Conservation (phyloP, 2,113 vertebrate genomes). For the Gallinago media region DNA sequence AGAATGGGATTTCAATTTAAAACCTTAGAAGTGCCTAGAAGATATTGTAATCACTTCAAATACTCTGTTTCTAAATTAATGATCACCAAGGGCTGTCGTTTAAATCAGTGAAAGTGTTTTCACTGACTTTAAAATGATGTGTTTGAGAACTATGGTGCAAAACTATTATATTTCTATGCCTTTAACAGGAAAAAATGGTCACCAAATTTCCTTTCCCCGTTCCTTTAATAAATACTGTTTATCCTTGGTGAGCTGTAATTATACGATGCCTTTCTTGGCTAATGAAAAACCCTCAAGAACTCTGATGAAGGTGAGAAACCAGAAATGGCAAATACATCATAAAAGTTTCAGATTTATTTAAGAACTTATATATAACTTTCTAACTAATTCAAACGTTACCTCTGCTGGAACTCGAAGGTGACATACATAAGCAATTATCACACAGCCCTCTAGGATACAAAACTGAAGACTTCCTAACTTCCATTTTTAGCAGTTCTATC, state of each 20-base stretch:
- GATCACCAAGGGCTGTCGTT: background rate
- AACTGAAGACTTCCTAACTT: slow-evolving; percentile 38
- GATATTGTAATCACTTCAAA: background rate
- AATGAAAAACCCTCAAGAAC: background rate
- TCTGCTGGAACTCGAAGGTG: slow-evolving; percentile 50
- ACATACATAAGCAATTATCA: slow-evolving; percentile 59
- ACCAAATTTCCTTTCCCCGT: background rate
- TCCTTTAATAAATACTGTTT: background rate
- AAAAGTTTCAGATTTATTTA: slow-evolving; percentile 41
- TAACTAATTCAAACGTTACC: slow-evolving; percentile 19
- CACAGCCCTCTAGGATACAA: slow-evolving; percentile 57
- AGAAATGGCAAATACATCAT: background rate
- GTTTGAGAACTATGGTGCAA: background rate
- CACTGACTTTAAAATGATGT: background rate
- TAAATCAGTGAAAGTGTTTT: slow-evolving; percentile 5
- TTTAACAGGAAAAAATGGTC: background rate
- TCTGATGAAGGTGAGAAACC: background rate
- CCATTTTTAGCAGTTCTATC: slow-evolving; percentile 56
- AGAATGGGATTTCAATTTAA: background rate
- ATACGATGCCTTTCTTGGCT: background rate
- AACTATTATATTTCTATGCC: background rate
- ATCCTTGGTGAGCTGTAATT: background rate
- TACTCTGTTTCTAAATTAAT: background rate
- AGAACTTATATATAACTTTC: slow-evolving; percentile 53
- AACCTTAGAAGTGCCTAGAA: background rate